phyloP scores from a whole-genome alignment of 2,888 invertebrate species.

The Heliconius erato region DNA sequence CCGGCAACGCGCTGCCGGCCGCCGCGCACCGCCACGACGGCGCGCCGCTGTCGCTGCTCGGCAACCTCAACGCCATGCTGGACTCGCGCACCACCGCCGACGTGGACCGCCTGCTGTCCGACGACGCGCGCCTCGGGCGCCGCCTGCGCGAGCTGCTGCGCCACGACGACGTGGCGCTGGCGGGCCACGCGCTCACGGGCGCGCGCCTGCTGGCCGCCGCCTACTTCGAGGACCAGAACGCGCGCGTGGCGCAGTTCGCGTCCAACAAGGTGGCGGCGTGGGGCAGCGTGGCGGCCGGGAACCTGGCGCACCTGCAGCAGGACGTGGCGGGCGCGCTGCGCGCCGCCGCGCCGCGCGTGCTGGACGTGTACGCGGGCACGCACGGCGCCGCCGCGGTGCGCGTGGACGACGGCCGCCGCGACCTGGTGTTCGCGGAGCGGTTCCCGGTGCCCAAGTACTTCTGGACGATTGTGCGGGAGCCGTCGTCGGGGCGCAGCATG shows the following conservation, averaged over 20 bases:
- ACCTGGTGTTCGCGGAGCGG: constrained; percentile 59
- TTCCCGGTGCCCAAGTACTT: constrained; percentile 77
- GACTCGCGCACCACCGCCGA: constrained; percentile 70
- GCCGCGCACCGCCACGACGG: constrained; percentile 63
- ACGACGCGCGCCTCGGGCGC: constrained; percentile 68
- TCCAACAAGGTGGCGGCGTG: constrained; percentile 75
- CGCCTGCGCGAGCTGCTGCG: constrained; percentile 69
- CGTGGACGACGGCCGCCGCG: constrained; percentile 46
- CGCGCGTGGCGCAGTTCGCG: constrained; percentile 71
- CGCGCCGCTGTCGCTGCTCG: constrained; percentile 74
- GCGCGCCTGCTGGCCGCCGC: constrained; percentile 64
- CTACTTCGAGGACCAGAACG: constrained; percentile 75
- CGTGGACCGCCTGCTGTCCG: constrained; percentile 74
- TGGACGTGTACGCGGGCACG: constrained; percentile 64
- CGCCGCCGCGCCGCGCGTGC: constrained; percentile 51
- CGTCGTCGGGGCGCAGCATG: constrained; percentile 54
- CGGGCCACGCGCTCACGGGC: constrained; percentile 66
- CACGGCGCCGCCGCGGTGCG: constrained; percentile 59
- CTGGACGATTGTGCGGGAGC: constrained; percentile 72
- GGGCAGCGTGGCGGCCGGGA: constrained; percentile 73
- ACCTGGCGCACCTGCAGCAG: constrained; percentile 69
- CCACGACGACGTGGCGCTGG: constrained; percentile 68
- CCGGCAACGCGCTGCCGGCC: constrained; percentile 58
- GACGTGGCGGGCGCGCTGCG: constrained; percentile 65
- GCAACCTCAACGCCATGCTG: constrained; percentile 82